phyloP scores from a whole-genome alignment of 2,888 invertebrate species.

The Globia sparganii region DNA sequence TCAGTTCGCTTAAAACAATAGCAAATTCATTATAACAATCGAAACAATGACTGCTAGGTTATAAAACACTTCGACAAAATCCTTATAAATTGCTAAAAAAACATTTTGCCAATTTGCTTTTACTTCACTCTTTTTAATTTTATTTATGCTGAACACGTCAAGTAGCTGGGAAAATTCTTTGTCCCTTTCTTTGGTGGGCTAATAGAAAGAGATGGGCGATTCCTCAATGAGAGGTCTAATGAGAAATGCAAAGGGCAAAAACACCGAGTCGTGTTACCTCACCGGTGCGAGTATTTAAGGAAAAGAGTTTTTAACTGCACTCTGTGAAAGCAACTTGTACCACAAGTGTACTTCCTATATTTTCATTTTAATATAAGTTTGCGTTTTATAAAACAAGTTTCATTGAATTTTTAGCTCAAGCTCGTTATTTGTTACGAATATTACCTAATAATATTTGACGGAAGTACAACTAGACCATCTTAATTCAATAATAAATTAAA shows the following conservation, averaged over 20 bases:
- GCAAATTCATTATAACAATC: constrained; percentile 64
- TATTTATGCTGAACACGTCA: constrained; percentile 49
- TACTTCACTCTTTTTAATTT: constrained; percentile 58
- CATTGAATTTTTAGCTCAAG: too few species aligned
- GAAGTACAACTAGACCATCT: background rate
- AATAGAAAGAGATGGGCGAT: constrained; percentile 48
- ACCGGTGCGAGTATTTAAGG: constrained; percentile 34
- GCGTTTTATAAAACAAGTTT: background rate
- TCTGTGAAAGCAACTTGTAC: constrained; percentile 20
- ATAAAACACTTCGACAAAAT: constrained; percentile 64
- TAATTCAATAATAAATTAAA: background rate
- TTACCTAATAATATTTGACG: background rate
- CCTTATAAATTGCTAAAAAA: constrained; percentile 61
- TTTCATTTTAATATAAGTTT: background rate
- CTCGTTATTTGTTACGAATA: background rate
- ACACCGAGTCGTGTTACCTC: constrained; percentile 61
- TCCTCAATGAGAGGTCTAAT: constrained; percentile 67
- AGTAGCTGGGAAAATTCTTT: constrained; percentile 42
- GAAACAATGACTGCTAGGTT: constrained; percentile 65
- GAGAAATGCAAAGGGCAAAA: constrained; percentile 66
- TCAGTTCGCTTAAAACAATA: constrained; percentile 63
- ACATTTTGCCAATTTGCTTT: constrained; percentile 65
- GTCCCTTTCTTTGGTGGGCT: constrained; percentile 30
- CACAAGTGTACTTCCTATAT: constrained; percentile 6
- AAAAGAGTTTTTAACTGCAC: constrained; percentile 48